phyloP scores from a whole-genome alignment of 2,888 invertebrate genomes.

The Molorchus minor region DNA sequence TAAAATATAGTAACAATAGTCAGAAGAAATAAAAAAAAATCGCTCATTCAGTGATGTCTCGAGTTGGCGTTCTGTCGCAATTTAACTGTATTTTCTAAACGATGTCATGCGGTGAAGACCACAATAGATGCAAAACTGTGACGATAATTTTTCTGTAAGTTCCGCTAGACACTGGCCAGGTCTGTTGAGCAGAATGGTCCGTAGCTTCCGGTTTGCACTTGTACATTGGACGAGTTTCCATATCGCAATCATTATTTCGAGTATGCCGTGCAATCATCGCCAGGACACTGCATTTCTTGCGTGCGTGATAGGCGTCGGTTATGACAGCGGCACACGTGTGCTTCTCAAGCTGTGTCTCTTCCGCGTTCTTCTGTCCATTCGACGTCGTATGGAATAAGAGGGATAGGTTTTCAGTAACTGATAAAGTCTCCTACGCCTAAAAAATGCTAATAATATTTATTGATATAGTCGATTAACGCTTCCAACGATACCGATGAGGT shows the following conservation, averaged over 20 bases:
- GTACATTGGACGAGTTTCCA: conserved; percentile 16
- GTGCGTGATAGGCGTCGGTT: conserved; percentile 42
- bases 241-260: conserved; percentile 24
- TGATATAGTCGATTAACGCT: too few species aligned
- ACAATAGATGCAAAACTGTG: conserved; percentile 47
- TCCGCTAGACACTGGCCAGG: conserved; percentile 42
- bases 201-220: conserved; percentile 34
- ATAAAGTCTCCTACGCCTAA: too few species aligned
- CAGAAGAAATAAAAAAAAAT: background rate
- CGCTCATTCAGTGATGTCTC: background rate
- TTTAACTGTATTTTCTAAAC: conserved; percentile 41
- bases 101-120: conserved; percentile 42
- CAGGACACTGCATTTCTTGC: conserved; percentile 29
- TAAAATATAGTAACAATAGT: too few species aligned
- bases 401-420: background rate
- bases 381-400: background rate
- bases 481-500: too few species aligned
- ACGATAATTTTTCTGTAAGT: conserved; percentile 42
- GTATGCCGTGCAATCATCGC: conserved; percentile 6
- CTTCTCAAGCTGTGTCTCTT: conserved; percentile 12
- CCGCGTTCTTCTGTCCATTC: conserved; percentile 1
- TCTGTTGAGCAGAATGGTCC: conserved; percentile 33
- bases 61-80: conserved; percentile 22
- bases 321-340: conserved; percentile 38
- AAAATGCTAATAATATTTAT: too few species aligned